Conservation (phyloP, 2,113 vertebrate species). For the Bolborhynchus lineola region DNA sequence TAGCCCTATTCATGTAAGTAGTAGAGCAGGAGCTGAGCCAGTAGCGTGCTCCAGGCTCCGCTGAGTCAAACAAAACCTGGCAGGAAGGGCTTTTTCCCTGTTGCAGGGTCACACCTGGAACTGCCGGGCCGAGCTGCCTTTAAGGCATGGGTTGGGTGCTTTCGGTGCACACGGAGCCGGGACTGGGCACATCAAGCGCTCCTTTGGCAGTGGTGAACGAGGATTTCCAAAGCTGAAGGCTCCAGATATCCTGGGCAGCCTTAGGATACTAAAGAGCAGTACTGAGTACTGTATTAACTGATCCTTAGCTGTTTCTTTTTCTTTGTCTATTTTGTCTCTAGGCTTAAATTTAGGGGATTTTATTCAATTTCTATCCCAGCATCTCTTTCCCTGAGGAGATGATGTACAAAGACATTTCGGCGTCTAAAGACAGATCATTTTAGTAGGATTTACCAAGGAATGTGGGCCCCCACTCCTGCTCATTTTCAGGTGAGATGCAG, state of each 20-base stretch:
- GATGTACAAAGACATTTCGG: background rate
- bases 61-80: background rate
- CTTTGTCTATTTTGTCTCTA: background rate
- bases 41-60: background rate
- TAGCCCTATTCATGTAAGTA: background rate
- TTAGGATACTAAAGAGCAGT: background rate
- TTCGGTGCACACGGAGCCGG: background rate
- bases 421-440: background rate
- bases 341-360: background rate
- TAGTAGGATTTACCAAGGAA: background rate
- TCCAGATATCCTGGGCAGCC: background rate
- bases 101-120: background rate
- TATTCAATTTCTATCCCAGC: background rate
- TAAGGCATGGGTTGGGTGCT: background rate
- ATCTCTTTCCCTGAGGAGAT: background rate
- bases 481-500: background rate
- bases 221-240: background rate
- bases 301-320: background rate
- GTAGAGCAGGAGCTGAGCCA: background rate
- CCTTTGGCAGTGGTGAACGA: background rate
- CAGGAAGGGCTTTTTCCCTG: rapidly evolving
- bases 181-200: background rate
- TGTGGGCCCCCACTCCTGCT: background rate
- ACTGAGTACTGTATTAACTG: background rate
- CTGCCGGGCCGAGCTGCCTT: background rate